phyloP scores from a whole-genome alignment of 2,797 vertebrate species.

The Myotis myotis region DNA sequence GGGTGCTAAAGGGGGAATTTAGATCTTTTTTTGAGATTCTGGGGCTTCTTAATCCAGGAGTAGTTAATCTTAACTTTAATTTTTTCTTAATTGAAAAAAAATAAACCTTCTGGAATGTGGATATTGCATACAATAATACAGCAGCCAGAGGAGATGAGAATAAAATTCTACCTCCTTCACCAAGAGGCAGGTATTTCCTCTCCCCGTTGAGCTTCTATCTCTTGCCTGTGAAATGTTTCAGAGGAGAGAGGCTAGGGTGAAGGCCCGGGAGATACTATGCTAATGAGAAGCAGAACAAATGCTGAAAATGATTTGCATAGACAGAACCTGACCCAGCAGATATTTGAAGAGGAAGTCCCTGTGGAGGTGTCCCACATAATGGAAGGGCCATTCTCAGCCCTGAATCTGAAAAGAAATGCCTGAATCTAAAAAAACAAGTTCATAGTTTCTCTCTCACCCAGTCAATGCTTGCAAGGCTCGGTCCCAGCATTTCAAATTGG shows the following conservation, averaged over 20 bases:
- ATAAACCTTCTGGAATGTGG: background rate
- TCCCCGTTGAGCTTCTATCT: background rate
- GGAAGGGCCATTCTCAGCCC: slow-evolving; percentile 37
- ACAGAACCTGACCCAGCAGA: slow-evolving; percentile 72
- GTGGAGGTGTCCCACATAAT: slow-evolving; percentile 71
- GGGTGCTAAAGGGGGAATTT: background rate
- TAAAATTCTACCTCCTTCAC: background rate
- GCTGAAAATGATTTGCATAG: slow-evolving; percentile 79
- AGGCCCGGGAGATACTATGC: slow-evolving; percentile 75
- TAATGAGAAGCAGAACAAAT: slow-evolving; percentile 79
- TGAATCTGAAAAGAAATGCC: background rate
- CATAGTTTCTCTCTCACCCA: slow-evolving; percentile 53
- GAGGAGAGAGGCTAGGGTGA: slow-evolving; percentile 55
- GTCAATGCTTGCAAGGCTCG: background rate
- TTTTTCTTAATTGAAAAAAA: background rate
- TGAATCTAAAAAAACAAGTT: slow-evolving; percentile 55
- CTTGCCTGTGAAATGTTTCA: slow-evolving; percentile 59
- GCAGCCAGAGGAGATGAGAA: background rate
- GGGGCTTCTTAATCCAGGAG: background rate
- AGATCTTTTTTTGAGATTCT: background rate
- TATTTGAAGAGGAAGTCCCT: slow-evolving; percentile 70
- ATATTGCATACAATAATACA: too few relatives aligned
- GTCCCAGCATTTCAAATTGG: accelerated
- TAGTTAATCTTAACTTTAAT: background rate
- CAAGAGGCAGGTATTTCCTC: background rate